Evolutionary conservation across 1,140 invertebrate species (phyloP), one percentile per base, ranked within the genome.

Genomic region (Ericerus pela): DNA sequence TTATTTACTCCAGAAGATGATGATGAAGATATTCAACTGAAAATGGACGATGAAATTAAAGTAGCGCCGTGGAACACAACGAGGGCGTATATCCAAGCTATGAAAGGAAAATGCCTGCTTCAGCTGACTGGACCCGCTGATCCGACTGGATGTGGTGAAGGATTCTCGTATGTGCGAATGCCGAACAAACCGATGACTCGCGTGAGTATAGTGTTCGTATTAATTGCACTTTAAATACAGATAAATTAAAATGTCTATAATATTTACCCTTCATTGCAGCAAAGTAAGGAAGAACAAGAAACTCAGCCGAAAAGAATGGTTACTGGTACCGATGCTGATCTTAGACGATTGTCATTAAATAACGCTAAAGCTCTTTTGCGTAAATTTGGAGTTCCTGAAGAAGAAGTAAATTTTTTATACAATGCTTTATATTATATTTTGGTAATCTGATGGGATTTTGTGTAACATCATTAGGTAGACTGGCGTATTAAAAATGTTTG

Each of bases 281-380:
- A 84, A 69, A 84, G 79, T 61, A 85, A 88, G 71, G 88, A 89
- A 64, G 88, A 91, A 65, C 82, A 85, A 68, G 87, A 90, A 70
- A 85, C 84, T 41, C 87, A 92, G 62, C 88, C 89, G 0, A 99
- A 99, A 69, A 78, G 92, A 62, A 96, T 92, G 1, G 96, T 99
- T 0, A 99, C 96, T 0, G 96, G 96, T 36, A 99, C 96, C 0
- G 96, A 99, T 70, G 96, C 96, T 11, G 96, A 99, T 80, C 77
- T 99, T 59, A 76, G 96, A 58, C 79, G 93, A 58, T 73, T 99
- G 0, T 92, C 93, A 0, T 73, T 99, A 29, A 96, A 95, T 63
- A 91, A 98, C 66, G 96, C 96, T 2, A 99, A 97, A 70, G 86
- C 90, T 24, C 71, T 99, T 24, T 70, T 99, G 16, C 78, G 91